Evolutionary conservation across 2,797 vertebrate genomes (phyloP).

Genomic region (Cygnus olor): DNA sequence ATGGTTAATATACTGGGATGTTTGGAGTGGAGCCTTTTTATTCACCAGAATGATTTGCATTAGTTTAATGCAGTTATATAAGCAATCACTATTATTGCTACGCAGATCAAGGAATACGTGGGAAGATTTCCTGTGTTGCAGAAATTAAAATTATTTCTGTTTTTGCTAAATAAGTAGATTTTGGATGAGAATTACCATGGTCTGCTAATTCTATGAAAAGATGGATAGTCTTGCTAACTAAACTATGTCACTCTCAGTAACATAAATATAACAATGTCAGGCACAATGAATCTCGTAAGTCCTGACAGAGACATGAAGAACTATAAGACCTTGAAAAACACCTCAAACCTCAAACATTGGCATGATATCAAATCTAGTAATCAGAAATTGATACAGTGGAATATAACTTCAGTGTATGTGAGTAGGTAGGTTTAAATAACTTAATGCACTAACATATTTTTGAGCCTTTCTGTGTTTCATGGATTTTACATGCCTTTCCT

Average conservation of each 20-base stretch:
- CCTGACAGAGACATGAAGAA: neutral
- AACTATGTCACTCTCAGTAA: neutral
- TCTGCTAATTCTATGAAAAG: neutral
- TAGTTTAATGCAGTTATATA: neutral
- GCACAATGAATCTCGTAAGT: neutral
- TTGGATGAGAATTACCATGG: neutral
- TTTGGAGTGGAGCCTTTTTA: neutral
- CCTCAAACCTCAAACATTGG: neutral
- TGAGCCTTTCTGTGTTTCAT: neutral
- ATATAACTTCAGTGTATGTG: neutral
- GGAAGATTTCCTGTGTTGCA: neutral
- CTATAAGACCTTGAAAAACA: neutral
- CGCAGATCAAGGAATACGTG: neutral
- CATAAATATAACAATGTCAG: rapidly evolving
- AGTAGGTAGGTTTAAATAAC: neutral
- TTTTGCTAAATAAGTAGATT: neutral
- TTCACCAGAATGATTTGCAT: neutral
- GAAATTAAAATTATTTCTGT: neutral
- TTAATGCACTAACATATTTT: neutral
- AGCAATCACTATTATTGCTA: neutral
- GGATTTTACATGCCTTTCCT: neutral
- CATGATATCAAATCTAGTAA: neutral
- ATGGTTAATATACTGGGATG: neutral
- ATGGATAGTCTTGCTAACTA: neutral
- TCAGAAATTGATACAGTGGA: neutral